A percentile compares a stretch with the other conserved stretches of the same genome.
phyloP scores from a whole-genome alignment of 2,888 invertebrate genomes.

The Tipula lateralis region DNA sequence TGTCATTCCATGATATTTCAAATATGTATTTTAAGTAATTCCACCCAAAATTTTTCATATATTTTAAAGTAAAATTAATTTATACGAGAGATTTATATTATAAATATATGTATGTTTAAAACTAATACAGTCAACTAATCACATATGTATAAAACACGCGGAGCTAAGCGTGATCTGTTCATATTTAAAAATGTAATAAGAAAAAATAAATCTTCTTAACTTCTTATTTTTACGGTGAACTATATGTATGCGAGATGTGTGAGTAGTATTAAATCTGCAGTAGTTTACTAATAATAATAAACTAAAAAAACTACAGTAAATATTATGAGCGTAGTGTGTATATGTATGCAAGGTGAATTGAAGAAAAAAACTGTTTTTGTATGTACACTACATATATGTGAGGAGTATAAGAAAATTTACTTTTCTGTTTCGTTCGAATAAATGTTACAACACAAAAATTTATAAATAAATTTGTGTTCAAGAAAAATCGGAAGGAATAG shows the following conservation, averaged over 20 bases:
- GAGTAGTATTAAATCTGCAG: background rate
- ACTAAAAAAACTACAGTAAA: background rate
- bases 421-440: background rate
- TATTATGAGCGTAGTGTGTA: background rate
- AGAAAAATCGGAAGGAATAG: too few species aligned
- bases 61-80: background rate
- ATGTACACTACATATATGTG: background rate
- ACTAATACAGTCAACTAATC: background rate
- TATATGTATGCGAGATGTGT: background rate
- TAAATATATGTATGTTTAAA: too few species aligned
- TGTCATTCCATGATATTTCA: background rate
- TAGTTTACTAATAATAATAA: background rate
- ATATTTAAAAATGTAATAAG: background rate
- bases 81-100: too few species aligned
- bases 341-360: background rate
- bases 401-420: background rate
- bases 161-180: background rate
- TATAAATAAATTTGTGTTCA: too few species aligned
- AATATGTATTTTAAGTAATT: background rate
- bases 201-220: background rate
- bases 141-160: background rate
- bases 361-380: background rate
- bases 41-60: background rate
- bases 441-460: too few species aligned
- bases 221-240: background rate